Percentiles rank a stretch among this genome's conserved stretches.
Conservation (phyloP, 2,113 vertebrate species). For the Clinocottus analis region DNA sequence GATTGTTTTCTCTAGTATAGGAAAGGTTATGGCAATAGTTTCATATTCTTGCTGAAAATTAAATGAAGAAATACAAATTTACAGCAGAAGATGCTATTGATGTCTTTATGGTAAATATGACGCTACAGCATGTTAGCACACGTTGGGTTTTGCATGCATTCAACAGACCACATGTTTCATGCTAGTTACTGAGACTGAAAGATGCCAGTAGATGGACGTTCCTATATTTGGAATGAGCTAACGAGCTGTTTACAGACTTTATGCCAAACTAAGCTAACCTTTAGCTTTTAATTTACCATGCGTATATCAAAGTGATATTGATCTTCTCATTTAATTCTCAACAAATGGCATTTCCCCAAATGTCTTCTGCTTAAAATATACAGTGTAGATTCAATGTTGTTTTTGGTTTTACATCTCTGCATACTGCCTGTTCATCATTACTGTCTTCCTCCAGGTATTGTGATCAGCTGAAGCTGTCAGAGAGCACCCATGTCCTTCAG, state of each 20-base stretch:
- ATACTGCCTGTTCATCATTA: neutral
- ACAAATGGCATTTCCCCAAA: no score
- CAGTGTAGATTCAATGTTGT: no score
- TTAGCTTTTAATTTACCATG: neutral
- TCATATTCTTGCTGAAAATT: neutral
- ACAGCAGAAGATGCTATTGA: neutral
- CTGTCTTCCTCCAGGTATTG: conserved; percentile 87
- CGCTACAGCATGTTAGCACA: neutral
- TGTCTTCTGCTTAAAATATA: no score
- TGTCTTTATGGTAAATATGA: neutral
- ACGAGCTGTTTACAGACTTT: no score
- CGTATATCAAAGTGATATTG: neutral
- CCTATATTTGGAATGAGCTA: no score
- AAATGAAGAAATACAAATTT: neutral
- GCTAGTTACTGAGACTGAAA: neutral
- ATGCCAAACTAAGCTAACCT: no score
- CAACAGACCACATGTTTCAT: neutral
- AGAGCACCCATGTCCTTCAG: conserved; percentile 94
- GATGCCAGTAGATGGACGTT: neutral
- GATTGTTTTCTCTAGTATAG: neutral
- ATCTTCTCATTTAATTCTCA: neutral
- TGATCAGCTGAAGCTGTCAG: conserved; percentile 96
- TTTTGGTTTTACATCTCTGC: no score
- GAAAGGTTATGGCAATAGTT: neutral
- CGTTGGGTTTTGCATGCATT: neutral